A percentile compares a stretch with the other conserved stretches of the same genome.
These are phyloP conservation scores for Coptodon rendalli DNA, from an alignment of 2,113 vertebrate species.

Conservation along the genomic window DNA sequence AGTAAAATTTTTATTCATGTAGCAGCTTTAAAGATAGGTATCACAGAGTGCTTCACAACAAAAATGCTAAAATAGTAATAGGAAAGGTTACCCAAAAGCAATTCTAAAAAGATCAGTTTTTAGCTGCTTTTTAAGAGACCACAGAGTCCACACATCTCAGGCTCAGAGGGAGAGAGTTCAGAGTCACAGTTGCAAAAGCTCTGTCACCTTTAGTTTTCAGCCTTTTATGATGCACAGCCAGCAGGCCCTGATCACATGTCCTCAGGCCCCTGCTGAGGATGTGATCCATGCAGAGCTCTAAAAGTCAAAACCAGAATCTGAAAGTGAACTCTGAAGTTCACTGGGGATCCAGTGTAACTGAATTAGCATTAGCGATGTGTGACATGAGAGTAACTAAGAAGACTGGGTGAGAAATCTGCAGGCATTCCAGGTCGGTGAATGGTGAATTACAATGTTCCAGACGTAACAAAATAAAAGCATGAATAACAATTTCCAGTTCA, in stretches of 20 bases:
- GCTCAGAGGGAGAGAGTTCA: not conserved
- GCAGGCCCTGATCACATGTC: not conserved
- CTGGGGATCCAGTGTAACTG: not conserved
- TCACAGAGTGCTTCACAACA: not conserved
- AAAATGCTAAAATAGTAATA: not conserved
- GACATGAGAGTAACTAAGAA: not conserved
- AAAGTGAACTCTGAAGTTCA: not conserved
- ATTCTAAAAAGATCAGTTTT: not conserved
- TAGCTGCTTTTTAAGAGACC: not conserved
- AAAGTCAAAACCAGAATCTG: not conserved
- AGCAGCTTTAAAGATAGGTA: not conserved
- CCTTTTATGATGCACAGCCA: not conserved
- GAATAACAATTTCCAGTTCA: not conserved
- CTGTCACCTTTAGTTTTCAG: not conserved
- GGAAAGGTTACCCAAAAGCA: not conserved
- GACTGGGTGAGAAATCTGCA: not conserved
- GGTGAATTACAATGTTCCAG: not conserved
- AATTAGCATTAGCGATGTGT: not conserved
- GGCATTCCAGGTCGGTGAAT: not conserved
- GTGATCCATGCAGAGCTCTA: not conserved
- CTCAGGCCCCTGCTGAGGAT: not conserved
- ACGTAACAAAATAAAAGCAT: accelerated
- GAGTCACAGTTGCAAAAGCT: not conserved
- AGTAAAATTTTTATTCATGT: not conserved
- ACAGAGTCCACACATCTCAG: not conserved